Evolutionary conservation across 2,797 vertebrate genomes (phyloP), one percentile per base, ranked within the genome.

Genomic region (Eulemur albifrons): DNA sequence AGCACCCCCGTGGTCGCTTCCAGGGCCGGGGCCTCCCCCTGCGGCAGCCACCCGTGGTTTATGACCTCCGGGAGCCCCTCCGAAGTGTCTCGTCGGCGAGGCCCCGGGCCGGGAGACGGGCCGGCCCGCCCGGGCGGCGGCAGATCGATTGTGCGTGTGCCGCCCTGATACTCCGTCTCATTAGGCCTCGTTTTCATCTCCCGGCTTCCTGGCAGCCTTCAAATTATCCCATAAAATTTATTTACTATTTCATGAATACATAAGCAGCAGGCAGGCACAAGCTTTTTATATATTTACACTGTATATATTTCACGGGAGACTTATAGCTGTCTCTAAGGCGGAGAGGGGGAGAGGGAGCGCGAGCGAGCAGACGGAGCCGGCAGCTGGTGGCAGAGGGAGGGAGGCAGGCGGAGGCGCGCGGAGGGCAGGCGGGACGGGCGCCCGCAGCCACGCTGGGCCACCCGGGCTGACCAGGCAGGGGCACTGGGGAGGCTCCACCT

Each of bases 241-340:
- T 99, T 99, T 99, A 99, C 98, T 99, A 99, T 99, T 99, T 98
- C 99, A 99, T 99, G 99, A 99, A 99, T 99, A 99, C 99, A 98
- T 99, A 99, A 99, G 98, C 99, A 99, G 98, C 98, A 98, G 98
- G 98, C 98, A 99, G 98, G 98, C 98, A 98, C 98, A 94, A 98
- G 98, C 98, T 99, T 99, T 99, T 99, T 99, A 99, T 99, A 99
- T 99, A 99, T 99, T 99, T 99, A 99, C 98, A 98, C 98, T 99
- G 98, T 98, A 98, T 98, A 98, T 99, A 99, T 99, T 99, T 99
- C 98, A 99, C 98, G 97, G 98, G 98, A 98, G 98, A 98, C 98
- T 98, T 98, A 98, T 98, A 98, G 98, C 77, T 98, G 98, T 98
- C 98, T 99, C 98, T 96, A 94, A 98, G 98, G 98, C 98, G 98